A percentile compares a stretch with the other conserved stretches of the same genome.
These are phyloP conservation scores for Ictalurus furcatus DNA, from an alignment of 2,113 vertebrate species.

Conservation along the genomic window DNA sequence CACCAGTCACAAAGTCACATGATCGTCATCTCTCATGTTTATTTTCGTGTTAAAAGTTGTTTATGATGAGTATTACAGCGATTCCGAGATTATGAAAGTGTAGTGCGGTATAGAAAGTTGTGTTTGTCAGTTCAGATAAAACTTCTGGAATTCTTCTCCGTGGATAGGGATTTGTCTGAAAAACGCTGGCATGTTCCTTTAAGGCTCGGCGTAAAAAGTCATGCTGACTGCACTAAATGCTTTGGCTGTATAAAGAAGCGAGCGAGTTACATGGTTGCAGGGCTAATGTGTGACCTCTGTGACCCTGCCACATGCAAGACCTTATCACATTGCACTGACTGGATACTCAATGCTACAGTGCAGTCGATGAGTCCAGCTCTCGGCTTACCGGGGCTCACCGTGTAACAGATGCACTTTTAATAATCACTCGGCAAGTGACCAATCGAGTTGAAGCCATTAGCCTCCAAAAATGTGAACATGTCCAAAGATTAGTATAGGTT, in stretches of 20 bases:
- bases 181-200: too few relatives aligned
- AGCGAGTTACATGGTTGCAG: not conserved
- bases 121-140: not conserved
- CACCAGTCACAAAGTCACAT: not conserved
- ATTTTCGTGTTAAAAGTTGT: not conserved
- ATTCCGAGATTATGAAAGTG: not conserved
- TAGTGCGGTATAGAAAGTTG: not conserved
- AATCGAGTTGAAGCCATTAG: not conserved
- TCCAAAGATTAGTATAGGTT: not conserved
- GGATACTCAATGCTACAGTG: conserved; percentile 39
- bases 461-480: not conserved
- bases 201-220: not conserved
- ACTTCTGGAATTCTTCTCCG: not conserved
- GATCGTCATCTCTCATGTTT: not conserved
- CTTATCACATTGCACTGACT: conserved; percentile 64
- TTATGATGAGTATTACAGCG: not conserved
- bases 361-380: not conserved
- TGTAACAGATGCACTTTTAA: not conserved
- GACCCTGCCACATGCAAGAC: conserved; percentile 62
- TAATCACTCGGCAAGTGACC: not conserved
- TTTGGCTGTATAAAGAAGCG: not conserved
- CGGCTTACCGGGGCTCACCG: not conserved
- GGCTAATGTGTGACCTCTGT: conserved; percentile 54
- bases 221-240: not conserved
- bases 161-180: not conserved